phyloP scores from a whole-genome alignment of 1,140 invertebrate species.

The Aphelenchoides avenae region DNA sequence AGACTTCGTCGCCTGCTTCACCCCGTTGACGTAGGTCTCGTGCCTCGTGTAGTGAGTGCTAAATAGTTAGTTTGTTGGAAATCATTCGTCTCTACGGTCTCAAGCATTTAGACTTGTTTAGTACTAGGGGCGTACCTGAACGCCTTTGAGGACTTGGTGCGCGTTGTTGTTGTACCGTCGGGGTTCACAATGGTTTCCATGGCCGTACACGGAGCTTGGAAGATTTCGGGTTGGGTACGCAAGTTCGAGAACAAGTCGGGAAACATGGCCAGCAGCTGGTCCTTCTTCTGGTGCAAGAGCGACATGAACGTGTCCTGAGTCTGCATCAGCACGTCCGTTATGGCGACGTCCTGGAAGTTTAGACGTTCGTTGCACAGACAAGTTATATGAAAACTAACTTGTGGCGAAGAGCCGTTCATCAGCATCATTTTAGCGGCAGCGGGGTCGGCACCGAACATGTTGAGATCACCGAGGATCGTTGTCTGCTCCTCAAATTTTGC shows the following conservation, averaged over 20 bases:
- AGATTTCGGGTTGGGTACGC: constrained; percentile 41
- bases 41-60: constrained; percentile 40
- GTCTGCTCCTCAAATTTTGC: constrained; percentile 44
- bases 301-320: constrained; percentile 42
- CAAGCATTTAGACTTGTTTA: not conserved
- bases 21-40: constrained; percentile 44
- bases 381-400: too few species aligned
- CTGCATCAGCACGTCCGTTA: constrained; percentile 30
- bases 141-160: constrained; percentile 43
- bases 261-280: constrained; percentile 36
- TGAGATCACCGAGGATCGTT: constrained; percentile 26
- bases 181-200: constrained; percentile 43
- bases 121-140: constrained; percentile 22
- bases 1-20: constrained; percentile 30
- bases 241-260: constrained; percentile 42
- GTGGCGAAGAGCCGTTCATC: too few species aligned
- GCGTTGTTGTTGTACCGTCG: constrained; percentile 44
- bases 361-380: not conserved
- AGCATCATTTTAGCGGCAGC: too few species aligned
- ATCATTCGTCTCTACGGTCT: not conserved
- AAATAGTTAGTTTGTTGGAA: constrained; percentile 1
- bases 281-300: constrained; percentile 43
- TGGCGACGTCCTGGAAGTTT: constrained; percentile 20
- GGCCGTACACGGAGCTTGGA: constrained; percentile 32
- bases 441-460: not conserved